Evolutionary conservation across 2,797 vertebrate species (phyloP).

Genomic region (Arnoldichthys spilopterus): DNA sequence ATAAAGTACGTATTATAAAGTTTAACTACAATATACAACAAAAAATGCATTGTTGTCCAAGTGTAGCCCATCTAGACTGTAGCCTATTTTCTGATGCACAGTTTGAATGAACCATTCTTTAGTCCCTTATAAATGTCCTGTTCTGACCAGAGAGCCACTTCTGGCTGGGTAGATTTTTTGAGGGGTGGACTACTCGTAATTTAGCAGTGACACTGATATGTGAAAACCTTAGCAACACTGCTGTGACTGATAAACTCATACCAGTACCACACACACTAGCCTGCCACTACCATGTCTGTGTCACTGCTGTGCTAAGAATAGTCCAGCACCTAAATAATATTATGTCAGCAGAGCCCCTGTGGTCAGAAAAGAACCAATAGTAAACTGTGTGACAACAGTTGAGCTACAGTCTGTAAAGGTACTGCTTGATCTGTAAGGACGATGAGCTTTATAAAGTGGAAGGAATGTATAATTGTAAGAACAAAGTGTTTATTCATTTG

Average conservation of each 20-base stretch:
- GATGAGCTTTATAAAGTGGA: not conserved
- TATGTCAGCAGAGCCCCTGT: not conserved
- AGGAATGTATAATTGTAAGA: not conserved
- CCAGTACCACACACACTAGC: too few species aligned
- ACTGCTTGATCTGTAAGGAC: not conserved
- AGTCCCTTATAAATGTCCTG: not conserved
- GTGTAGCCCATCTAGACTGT: too few species aligned
- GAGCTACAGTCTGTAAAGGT: not conserved
- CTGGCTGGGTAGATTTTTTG: not conserved
- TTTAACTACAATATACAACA: not conserved
- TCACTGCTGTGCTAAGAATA: not conserved
- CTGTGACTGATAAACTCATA: not conserved
- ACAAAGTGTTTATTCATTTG: not conserved
- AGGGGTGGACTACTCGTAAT: not conserved
- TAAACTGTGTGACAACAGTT: not conserved
- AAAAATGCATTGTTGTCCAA: not conserved
- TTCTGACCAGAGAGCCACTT: not conserved
- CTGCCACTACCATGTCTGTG: too few species aligned
- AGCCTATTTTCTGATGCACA: not conserved
- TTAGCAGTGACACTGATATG: not conserved
- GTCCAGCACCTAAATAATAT: not conserved
- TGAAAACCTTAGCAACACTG: not conserved
- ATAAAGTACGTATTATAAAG: not conserved
- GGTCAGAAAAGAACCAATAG: not conserved
- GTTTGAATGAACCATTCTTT: not conserved